These are phyloP conservation scores for Cryptocephalus primarius DNA, from an alignment of 2,888 invertebrate genomes.

Conservation along the genomic window DNA sequence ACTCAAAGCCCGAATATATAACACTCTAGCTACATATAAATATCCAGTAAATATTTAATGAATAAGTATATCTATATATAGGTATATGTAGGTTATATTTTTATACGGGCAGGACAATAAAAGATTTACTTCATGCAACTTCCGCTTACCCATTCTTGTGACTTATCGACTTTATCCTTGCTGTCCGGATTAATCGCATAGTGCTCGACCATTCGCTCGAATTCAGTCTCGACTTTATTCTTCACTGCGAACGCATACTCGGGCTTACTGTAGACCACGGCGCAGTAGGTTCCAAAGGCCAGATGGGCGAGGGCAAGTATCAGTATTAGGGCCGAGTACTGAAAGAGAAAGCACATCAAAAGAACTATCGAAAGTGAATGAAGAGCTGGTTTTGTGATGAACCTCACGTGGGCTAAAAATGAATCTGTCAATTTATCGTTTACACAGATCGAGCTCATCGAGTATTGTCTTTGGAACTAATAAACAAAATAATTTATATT, in stretches of 20 bases:
- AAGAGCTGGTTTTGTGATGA: not conserved
- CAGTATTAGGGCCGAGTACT: constrained; percentile 14
- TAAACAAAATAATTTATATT: too few species aligned
- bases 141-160: constrained; percentile 7
- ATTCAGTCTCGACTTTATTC: not conserved
- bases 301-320: constrained; percentile 12
- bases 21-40: too few species aligned
- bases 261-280: constrained; percentile 6
- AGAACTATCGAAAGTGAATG: not conserved
- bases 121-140: too few species aligned
- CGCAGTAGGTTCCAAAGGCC: constrained; percentile 11
- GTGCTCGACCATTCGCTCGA: constrained; percentile 2
- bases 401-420: too few species aligned
- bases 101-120: too few species aligned
- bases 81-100: too few species aligned
- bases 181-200: constrained; percentile 5
- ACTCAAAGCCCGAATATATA: too few species aligned
- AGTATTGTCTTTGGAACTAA: too few species aligned
- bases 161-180: constrained; percentile 6
- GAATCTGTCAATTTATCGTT: too few species aligned
- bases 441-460: too few species aligned
- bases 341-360: constrained; percentile 1
- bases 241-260: not conserved
- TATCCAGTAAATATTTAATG: too few species aligned
- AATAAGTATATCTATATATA: too few species aligned